Conservation (phyloP, 1,140 invertebrate genomes). For the Paracyclopina nana region DNA sequence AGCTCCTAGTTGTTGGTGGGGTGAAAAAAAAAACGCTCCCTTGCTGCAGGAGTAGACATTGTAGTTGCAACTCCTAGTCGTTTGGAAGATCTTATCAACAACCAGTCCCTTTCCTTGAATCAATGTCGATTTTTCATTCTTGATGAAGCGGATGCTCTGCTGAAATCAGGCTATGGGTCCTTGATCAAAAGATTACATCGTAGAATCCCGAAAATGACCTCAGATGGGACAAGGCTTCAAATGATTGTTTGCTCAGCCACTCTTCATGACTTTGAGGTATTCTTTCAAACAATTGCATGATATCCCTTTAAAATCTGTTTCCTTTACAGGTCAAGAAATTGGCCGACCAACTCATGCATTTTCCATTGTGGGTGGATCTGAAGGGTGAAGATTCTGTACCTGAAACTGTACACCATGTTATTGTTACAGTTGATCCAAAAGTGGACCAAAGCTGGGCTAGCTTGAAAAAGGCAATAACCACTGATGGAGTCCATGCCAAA, state of each 20-base stretch:
- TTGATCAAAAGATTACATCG: conserved; percentile 68
- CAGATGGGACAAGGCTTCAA: conserved; percentile 55
- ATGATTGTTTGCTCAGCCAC: conserved; percentile 99
- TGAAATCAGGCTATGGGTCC: conserved; percentile 61
- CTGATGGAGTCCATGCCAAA: conserved; percentile 69
- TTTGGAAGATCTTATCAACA: conserved; percentile 76
- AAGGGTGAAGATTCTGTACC: conserved; percentile 97
- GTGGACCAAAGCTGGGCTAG: conserved; percentile 58
- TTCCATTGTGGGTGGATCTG: conserved; percentile 96
- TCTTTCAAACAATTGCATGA: no score
- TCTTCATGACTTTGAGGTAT: conserved; percentile 88
- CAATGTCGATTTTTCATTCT: conserved; percentile 90
- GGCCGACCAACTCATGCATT: conserved; percentile 92
- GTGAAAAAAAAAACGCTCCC: conserved; percentile 64
- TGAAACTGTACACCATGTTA: conserved; percentile 96
- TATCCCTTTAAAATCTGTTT: no score
- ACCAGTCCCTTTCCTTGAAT: conserved; percentile 52
- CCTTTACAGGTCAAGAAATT: conserved; percentile 98
- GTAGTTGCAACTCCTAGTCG: conserved; percentile 89
- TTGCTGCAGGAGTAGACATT: conserved; percentile 75
- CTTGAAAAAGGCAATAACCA: conserved; percentile 44
- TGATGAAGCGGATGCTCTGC: conserved; percentile 89
- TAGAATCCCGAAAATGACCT: conserved; percentile 75
- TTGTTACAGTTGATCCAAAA: conserved; percentile 66
- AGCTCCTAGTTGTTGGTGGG: conserved; percentile 73